A percentile compares a stretch with the other conserved stretches of the same genome.
These are phyloP conservation scores for Orgyia antiqua DNA, from an alignment of 2,888 invertebrate species.

Conservation along the genomic window DNA sequence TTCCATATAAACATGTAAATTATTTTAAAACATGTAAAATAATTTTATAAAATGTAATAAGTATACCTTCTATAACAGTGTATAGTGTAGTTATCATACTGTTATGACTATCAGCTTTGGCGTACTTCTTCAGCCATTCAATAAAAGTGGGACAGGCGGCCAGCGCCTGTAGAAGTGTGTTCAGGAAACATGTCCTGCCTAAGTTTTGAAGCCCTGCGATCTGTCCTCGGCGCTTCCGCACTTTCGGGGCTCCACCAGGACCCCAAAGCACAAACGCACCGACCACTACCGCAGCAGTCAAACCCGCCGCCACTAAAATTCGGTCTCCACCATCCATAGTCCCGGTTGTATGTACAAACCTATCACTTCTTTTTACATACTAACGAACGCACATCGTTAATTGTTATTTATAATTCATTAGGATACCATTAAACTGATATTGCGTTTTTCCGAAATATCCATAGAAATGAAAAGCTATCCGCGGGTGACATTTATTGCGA, in stretches of 20 bases:
- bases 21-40: no score
- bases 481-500: constrained; percentile 8
- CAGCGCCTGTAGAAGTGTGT: constrained; percentile 92
- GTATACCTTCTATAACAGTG: constrained; percentile 84
- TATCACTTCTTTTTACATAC: constrained; percentile 25
- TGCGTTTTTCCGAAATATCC: constrained; percentile 18
- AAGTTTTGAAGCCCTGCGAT: constrained; percentile 93
- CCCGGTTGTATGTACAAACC: constrained; percentile 18
- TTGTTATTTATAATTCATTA: constrained; percentile 10
- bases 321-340: constrained; percentile 86
- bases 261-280: constrained; percentile 92
- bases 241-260: constrained; percentile 80
- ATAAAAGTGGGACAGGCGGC: constrained; percentile 92
- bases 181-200: constrained; percentile 95
- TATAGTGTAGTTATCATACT: constrained; percentile 86
- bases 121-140: constrained; percentile 86
- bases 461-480: constrained; percentile 16
- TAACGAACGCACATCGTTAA: constrained; percentile 15
- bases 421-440: constrained; percentile 13
- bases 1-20: no score
- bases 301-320: constrained; percentile 86
- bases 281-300: constrained; percentile 88
- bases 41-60: no score
- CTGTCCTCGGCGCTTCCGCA: constrained; percentile 82
- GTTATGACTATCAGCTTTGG: constrained; percentile 80